Base-by-base conservation (phyloP, 2,797 vertebrate genomes). In the Malacoctenus gilli region DNA sequence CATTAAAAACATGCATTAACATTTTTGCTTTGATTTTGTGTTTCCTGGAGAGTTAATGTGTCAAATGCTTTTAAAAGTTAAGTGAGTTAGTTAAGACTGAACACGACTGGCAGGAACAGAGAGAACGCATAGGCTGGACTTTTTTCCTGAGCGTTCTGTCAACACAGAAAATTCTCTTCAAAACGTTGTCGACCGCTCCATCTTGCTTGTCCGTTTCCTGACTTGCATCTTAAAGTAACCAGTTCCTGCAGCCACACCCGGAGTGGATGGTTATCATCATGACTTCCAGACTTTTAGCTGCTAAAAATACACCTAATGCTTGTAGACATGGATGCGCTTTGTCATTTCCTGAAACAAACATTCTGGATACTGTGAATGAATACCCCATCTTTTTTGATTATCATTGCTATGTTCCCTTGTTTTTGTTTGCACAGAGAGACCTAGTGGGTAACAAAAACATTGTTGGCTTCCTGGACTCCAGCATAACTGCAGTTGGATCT, bases 391-490 rank as follows among this genome's bases (percentile, higher is more conserved):
- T 9, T 47, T 4, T 23, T 28, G 6, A 59, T 42, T 49, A 9
- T 40, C 12, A 39, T 43, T 56, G 30, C 67, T 63, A 4, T 22
- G 37, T 38, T 57, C 1, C 77, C 31, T n/a, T n/a, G 12, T 79
- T 39, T 49, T 16, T 78, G 49, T 86, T 67, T 84, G 9, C 79
- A 12, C 91, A 99, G 97, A 88, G 92, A 77, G 97, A 99, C 77
- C 89, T 99, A 0, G 93, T 93, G 10, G 96, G 97, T 51, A 94
- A 98, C 88, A 97, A 94, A 93, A 97, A 98, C 89, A 99, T 99
- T 5, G 97, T 99, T 12, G 93, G 95, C 2, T 99, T 95, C 90
- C 93, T 98, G 53, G 97, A 99, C 81, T 98, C 97, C 75, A 97
- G 95, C 68, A 95, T 97, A 80, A 93, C 94, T 54, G 92, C 92